A percentile compares a stretch with the other conserved stretches of the same genome.
Conservation (phyloP, 2,797 vertebrate species). For the Peromyscus aztecus region DNA sequence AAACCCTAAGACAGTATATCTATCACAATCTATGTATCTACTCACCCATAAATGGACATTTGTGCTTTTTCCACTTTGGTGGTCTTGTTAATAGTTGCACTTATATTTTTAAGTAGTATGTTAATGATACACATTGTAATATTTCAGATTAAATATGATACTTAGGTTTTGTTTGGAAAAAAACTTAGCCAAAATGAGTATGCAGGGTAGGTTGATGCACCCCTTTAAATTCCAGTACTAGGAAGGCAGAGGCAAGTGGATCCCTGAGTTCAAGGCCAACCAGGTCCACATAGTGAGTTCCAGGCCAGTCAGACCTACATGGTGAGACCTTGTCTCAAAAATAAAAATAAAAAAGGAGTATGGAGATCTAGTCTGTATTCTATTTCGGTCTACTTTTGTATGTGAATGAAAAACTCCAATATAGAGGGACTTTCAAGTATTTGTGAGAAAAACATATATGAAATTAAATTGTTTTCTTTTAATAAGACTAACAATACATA, state of each 20-base stretch:
- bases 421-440: neutral
- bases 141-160: constrained; percentile 3
- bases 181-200: neutral
- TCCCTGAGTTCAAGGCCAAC: neutral
- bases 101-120: neutral
- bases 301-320: neutral
- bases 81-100: neutral
- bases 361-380: neutral
- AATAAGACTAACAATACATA: constrained; percentile 16
- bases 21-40: neutral
- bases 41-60: neutral
- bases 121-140: constrained; percentile 9
- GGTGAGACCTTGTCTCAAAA: neutral
- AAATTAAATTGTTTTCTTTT: neutral
- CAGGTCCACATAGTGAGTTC: neutral
- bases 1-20: neutral
- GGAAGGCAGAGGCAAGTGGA: neutral
- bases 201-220: neutral
- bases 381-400: neutral
- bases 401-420: neutral
- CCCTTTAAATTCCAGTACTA: neutral
- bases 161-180: constrained; percentile 10
- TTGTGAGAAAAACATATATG: neutral
- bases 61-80: neutral
- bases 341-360: neutral